Percentiles rank a stretch among this genome's conserved stretches.
Conservation (phyloP, 1,140 invertebrate species). For the Meloidogyne floridensis region DNA sequence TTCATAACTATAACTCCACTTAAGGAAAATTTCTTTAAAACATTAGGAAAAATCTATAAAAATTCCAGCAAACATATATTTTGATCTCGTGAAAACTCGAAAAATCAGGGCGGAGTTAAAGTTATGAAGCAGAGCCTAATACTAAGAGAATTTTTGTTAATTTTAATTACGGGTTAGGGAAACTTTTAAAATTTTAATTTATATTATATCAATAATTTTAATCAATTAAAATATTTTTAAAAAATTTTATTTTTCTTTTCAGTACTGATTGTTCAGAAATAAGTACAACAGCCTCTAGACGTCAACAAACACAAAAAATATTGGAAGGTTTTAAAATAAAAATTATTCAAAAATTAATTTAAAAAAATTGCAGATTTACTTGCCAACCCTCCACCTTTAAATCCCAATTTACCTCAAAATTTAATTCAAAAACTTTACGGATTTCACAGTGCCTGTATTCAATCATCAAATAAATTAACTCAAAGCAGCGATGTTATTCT, state of each 20-base stretch:
- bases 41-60: too few relatives aligned
- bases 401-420: neutral
- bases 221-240: neutral
- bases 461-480: neutral
- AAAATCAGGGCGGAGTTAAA: too few relatives aligned
- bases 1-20: too few relatives aligned
- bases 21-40: too few relatives aligned
- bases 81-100: too few relatives aligned
- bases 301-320: neutral
- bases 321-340: neutral
- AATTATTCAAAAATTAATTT: too few relatives aligned
- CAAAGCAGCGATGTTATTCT: constrained; percentile 8
- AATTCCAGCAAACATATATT: too few relatives aligned
- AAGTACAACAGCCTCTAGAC: constrained; percentile 5
- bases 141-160: too few relatives aligned
- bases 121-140: too few relatives aligned
- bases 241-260: neutral
- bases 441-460: neutral
- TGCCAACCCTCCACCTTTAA: neutral
- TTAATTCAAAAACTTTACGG: constrained; percentile 5
- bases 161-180: too few relatives aligned
- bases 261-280: constrained; percentile 13
- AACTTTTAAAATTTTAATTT: too few relatives aligned
- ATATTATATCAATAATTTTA: too few relatives aligned
- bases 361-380: neutral